Evolutionary conservation across 1,140 invertebrate genomes (phyloP).

Genomic region (Kradibia gibbosae): DNA sequence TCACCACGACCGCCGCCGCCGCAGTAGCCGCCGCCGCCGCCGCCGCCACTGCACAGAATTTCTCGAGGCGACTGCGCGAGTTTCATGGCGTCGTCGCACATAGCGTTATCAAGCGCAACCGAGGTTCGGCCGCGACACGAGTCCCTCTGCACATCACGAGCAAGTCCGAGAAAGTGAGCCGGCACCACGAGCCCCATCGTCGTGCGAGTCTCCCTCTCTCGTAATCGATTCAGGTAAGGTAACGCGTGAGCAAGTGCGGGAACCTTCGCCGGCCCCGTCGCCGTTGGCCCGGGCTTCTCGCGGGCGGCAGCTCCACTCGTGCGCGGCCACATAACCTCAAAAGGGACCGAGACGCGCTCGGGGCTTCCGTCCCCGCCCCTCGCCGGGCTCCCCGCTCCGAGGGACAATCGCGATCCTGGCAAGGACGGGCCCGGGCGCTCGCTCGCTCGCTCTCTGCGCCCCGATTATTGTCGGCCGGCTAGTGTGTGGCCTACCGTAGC

Average conservation of each 20-base stretch:
- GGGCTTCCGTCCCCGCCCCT: no score
- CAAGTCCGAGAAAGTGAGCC: neutral
- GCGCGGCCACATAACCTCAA: conserved; percentile 11
- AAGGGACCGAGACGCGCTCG: neutral
- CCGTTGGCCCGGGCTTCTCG: neutral
- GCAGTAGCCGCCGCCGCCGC: no score
- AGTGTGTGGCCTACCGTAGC: no score
- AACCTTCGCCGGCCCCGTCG: neutral
- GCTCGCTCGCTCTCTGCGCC: neutral
- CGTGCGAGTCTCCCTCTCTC: no score
- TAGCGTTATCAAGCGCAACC: neutral
- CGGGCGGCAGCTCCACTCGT: no score
- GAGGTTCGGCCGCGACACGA: neutral
- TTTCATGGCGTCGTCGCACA: conserved; percentile 19
- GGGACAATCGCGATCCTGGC: no score
- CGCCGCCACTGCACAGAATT: neutral
- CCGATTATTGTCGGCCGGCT: neutral
- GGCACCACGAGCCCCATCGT: neutral
- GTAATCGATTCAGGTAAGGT: neutral
- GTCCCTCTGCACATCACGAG: neutral
- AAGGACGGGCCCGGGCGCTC: no score
- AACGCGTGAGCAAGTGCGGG: neutral
- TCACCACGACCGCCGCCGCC: neutral
- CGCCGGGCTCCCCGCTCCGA: no score
- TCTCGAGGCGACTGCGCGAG: conserved; percentile 20